Conservation (phyloP, 2,797 vertebrate species). For the Amblyraja radiata region DNA sequence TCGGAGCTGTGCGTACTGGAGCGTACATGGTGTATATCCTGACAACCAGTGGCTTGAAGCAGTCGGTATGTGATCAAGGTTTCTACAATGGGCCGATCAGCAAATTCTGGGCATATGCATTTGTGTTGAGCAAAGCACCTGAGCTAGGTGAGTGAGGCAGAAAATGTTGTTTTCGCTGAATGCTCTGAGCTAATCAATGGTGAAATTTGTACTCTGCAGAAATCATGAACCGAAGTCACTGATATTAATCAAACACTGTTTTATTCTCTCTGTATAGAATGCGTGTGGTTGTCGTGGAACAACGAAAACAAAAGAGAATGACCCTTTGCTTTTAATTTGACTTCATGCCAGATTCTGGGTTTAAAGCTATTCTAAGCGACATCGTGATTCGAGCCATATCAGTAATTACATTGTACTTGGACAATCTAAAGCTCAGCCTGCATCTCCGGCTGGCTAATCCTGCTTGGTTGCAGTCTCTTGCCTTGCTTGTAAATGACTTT, state of each 20-base stretch:
- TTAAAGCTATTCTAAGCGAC: background rate
- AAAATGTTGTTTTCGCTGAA: background rate
- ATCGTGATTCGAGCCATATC: background rate
- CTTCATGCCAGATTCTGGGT: background rate
- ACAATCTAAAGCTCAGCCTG: background rate
- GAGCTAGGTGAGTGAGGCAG: constrained; percentile 80
- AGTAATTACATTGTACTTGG: background rate
- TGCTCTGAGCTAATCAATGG: background rate
- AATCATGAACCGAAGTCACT: background rate
- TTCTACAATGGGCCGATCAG: constrained; percentile 98
- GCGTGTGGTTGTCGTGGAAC: background rate
- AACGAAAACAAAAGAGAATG: background rate
- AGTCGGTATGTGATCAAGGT: constrained; percentile 96
- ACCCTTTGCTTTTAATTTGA: too few species aligned
- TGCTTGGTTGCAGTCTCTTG: background rate
- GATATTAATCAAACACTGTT: background rate
- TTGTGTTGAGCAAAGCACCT: constrained; percentile 97
- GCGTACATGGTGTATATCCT: constrained; percentile 95
- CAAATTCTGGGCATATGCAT: constrained; percentile 99
- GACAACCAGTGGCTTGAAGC: constrained; percentile 97
- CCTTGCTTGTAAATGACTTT: background rate
- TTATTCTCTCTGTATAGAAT: background rate
- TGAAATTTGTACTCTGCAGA: background rate
- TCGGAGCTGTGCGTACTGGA: constrained; percentile 94
- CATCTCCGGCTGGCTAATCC: background rate